Base-by-base conservation (phyloP, 2,113 vertebrate species). In the Gasterosteus aculeatus region DNA sequence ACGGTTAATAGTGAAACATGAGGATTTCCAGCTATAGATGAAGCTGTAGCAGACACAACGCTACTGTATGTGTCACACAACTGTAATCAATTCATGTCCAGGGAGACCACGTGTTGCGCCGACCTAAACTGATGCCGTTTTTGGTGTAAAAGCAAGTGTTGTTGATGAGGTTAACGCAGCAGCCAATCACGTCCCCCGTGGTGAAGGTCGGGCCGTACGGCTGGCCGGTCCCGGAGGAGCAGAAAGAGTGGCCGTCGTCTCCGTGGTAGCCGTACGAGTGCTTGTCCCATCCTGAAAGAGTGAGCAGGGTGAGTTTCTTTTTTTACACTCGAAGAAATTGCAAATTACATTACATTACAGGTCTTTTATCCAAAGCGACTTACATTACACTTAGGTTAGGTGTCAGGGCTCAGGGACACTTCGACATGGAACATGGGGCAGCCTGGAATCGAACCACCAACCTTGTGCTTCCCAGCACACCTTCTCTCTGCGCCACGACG, bases 241-340 rank as follows among this genome's bases (percentile, higher is more conserved):
- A 99, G 94, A 99, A 99, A 88, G 97, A 98, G 94, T 99, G 97
- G 75, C 98, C 97, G 3, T 99, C 98, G 0, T 99, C 98, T 8
- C 98, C 98, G 0, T 99, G 98, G 94, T 99, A 99, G 93, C 98
- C 98, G 75, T 99, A 99, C 2, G 98, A 99, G 92, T 98, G 97
- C 77, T 99, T 99, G 92, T 99, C 98, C 98, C 98, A 99, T 83
- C 98, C 97, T 99, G 5, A 86, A 82, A 89, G 72, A 62, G 53
- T 60, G 81, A 80, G 67, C 60, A 86, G 75, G 83, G 76, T 86
- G 79, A 89, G 69, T 19, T 70, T 22, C 33, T n/a, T n/a, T n/a
- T 42, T 72, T 80, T 61, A 61, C 44, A 63, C 65, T 73, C 72
- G 46, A 68, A 31, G 60, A 56, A 68, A 86, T 77, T 65, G 59